Conservation (phyloP, 2,888 invertebrate species). For the Pollenia angustigena region DNA sequence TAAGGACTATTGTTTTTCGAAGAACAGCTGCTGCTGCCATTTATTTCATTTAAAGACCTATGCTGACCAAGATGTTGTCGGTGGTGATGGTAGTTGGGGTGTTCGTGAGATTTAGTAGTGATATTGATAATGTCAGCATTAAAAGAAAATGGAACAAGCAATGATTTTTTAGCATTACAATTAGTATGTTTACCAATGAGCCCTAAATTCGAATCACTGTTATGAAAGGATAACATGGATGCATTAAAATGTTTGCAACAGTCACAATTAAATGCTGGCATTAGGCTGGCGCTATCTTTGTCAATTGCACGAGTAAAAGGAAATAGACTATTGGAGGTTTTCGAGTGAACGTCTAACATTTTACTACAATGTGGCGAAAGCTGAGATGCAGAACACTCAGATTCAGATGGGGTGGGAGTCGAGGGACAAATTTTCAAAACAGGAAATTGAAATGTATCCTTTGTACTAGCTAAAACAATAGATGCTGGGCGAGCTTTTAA, state of each 20-base stretch:
- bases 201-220: constrained; percentile 60
- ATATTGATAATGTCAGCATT: constrained; percentile 77
- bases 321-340: constrained; percentile 16
- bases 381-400: constrained; percentile 76
- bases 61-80: constrained; percentile 77
- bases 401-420: constrained; percentile 81
- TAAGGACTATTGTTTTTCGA: constrained; percentile 78
- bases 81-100: constrained; percentile 47
- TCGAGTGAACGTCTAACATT: constrained; percentile 29
- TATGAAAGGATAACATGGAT: constrained; percentile 55
- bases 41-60: constrained; percentile 81
- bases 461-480: constrained; percentile 64
- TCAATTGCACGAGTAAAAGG: constrained; percentile 5
- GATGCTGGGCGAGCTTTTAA: constrained; percentile 61
- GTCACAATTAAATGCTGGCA: constrained; percentile 34
- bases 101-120: constrained; percentile 59
- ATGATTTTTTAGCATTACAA: constrained; percentile 82
- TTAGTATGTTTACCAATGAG: constrained; percentile 65
- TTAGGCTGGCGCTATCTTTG: constrained; percentile 6
- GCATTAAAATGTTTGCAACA: constrained; percentile 69
- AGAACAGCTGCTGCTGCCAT: constrained; percentile 76
- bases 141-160: constrained; percentile 84
- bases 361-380: constrained; percentile 58
- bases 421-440: constrained; percentile 81
- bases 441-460: constrained; percentile 76